Base-by-base conservation (phyloP, 2,888 invertebrate genomes). In the Cephus spinipes region DNA sequence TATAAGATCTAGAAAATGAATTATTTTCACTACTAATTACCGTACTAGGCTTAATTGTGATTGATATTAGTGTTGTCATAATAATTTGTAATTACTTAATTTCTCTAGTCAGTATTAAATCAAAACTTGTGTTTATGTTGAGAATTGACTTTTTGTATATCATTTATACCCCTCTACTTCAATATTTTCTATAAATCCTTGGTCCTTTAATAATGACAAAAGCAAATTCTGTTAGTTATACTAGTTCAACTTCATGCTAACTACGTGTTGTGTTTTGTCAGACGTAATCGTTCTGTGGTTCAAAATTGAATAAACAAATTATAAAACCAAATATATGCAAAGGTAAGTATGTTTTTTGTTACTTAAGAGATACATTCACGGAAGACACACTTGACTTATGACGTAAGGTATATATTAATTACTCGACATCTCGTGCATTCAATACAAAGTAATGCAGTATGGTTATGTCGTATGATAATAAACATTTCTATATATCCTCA, bases 31-130 rank as follows among this genome's bases (percentile, higher is more conserved):
- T 32, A 55, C 12, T 31, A 33, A 35, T 74, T 74, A 12, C 55
- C 36, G n/a, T 68, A 68, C 31, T 12, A 78, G 78, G 75, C 12
- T 55, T 77, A 74, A 55, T 75, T 74, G 77, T 76, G 23, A 33
- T 68, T 76, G n/a, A 73, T 69, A 55, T 73, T 68, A 15, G 68
- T 71, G 75, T 74, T 76, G 77, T 76, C 77, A 81, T 76, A 79
- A 79, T 77, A 73, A 79, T 55, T 73, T 77, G 34, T 75, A 69
- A 73, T 35, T 75, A 79, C 74, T 79, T 78, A 76, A 77, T 74
- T 75, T 81, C 80, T 84, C 87, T 87, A 86, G 87, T 87, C 86
- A 85, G 80, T 81, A 84, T 83, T 82, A 80, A 83, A 84, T 82
- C 79, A 84, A 83, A 83, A 75, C 74, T 80, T 81, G 75, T 75